These are phyloP conservation scores for Cricetomys ansorgei DNA, from an alignment of 2,113 vertebrate genomes.

Conservation along the genomic window DNA sequence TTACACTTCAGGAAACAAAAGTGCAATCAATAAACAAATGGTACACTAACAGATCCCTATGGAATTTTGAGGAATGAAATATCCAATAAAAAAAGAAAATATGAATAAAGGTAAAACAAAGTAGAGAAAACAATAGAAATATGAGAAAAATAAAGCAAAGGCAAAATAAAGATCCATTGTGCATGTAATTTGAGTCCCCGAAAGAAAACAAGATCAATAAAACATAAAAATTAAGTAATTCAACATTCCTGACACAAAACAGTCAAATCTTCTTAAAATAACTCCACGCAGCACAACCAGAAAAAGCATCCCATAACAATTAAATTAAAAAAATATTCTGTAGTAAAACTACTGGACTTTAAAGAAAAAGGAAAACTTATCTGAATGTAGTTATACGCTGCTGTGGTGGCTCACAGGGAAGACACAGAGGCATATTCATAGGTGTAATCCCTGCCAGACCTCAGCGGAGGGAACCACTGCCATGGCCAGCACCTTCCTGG, in stretches of 20 bases:
- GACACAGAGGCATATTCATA: too few species aligned
- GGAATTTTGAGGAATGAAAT: background rate
- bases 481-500: too few species aligned
- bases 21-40: background rate
- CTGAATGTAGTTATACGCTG: too few species aligned
- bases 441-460: too few species aligned
- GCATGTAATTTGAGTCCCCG: background rate
- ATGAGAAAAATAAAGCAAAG: background rate
- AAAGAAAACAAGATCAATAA: background rate
- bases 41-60: background rate
- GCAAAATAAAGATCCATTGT: background rate
- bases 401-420: too few species aligned
- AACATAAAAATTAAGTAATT: background rate
- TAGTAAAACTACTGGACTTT: background rate
- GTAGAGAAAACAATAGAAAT: conserved; percentile 7
- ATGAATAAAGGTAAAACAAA: background rate
- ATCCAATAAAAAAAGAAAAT: background rate
- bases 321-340: background rate
- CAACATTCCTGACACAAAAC: background rate
- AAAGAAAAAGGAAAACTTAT: background rate
- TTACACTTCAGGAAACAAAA: background rate
- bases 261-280: background rate
- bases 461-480: too few species aligned
- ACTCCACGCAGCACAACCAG: background rate
- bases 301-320: background rate